A percentile compares a stretch with the other conserved stretches of the same genome.
Evolutionary conservation across 1,140 invertebrate genomes (phyloP).

Genomic region (Drosophila murphyi): DNA sequence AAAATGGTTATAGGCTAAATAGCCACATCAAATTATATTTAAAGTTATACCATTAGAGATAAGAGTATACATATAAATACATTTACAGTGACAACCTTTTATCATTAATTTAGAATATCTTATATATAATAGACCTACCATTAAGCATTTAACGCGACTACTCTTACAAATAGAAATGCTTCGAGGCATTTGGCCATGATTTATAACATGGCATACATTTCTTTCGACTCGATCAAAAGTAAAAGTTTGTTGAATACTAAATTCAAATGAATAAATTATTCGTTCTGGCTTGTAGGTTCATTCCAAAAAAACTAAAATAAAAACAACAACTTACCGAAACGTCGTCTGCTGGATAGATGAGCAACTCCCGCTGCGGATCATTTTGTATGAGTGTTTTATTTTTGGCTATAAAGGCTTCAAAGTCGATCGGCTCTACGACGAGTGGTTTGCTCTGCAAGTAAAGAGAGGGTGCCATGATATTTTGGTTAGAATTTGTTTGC

Average conservation of each 20-base stretch:
- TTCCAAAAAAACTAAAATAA: neutral
- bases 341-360: slow-evolving; percentile 96
- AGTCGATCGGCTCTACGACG: slow-evolving; percentile 94
- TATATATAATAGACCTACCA: neutral
- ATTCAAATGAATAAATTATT: slow-evolving; percentile 24
- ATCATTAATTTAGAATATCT: too few species aligned
- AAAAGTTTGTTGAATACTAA: slow-evolving; percentile 27
- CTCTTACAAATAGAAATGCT: neutral
- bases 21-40: too few species aligned
- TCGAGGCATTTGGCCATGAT: neutral
- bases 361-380: slow-evolving; percentile 95
- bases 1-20: too few species aligned
- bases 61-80: too few species aligned
- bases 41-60: too few species aligned
- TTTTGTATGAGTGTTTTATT: slow-evolving; percentile 96
- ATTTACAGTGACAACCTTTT: too few species aligned
- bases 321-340: slow-evolving; percentile 90
- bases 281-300: slow-evolving; percentile 11
- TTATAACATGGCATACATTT: slow-evolving; percentile 4
- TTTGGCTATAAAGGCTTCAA: slow-evolving; percentile 94
- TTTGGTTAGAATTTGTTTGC: slow-evolving; percentile 51
- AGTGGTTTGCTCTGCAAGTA: slow-evolving; percentile 90
- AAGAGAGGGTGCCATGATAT: slow-evolving; percentile 27
- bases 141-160: neutral
- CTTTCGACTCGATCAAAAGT: slow-evolving; percentile 14